Conservation (phyloP, 2,888 invertebrate genomes). For the Archips crataeganus region DNA sequence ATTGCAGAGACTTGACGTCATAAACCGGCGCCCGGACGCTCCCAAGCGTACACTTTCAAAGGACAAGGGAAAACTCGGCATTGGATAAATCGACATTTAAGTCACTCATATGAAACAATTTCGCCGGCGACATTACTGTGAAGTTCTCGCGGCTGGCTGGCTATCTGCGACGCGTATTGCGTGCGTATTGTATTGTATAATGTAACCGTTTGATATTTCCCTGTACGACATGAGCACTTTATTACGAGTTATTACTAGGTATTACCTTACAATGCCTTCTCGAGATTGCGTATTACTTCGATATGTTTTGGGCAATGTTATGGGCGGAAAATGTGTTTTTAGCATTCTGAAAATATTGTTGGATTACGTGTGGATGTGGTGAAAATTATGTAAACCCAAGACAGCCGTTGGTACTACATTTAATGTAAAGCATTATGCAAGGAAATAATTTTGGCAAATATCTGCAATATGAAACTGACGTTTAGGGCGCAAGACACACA, state of each 20-base stretch:
- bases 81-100: slow-evolving; percentile 3
- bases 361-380: neutral
- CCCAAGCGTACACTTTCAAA: neutral
- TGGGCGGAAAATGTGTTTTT: neutral
- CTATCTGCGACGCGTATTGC: neutral
- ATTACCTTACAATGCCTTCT: neutral
- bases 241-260: slow-evolving; percentile 8
- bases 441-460: too few species aligned
- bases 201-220: slow-evolving; percentile 1
- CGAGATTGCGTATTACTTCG: neutral
- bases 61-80: slow-evolving; percentile 5
- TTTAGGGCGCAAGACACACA: too few species aligned
- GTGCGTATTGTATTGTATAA: too few species aligned
- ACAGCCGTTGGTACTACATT: too few species aligned
- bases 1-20: neutral
- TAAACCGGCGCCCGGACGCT: neutral
- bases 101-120: slow-evolving; percentile 2
- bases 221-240: neutral
- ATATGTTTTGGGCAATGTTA: neutral
- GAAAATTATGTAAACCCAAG: neutral
- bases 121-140: slow-evolving; percentile 1
- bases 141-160: neutral
- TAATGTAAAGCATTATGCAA: too few species aligned
- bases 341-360: neutral
- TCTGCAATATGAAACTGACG: too few species aligned